Base-by-base conservation (phyloP, 2,113 vertebrate genomes). In the Aplodontia rufa region DNA sequence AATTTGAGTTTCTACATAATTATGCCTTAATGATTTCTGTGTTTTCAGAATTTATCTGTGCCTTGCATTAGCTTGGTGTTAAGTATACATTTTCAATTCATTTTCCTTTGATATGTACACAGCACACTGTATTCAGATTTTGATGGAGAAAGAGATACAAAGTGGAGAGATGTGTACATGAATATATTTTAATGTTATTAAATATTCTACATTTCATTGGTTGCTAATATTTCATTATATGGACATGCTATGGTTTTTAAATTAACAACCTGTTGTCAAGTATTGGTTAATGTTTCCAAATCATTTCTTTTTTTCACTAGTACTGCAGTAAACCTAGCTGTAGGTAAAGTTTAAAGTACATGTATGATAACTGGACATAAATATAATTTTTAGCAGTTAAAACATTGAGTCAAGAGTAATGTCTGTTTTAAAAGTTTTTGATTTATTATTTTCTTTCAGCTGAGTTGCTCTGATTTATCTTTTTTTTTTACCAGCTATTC, bases 221-320 rank as follows among this genome's bases (percentile, higher is more conserved):
- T 37, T 91, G 22, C 28, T 69, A 85, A 30, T 91, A 91, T 91
- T 79, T 6, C 55, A 51, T 87, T 95, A 32, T 62, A 40, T 55
- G 16, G 14, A 32, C 91, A 79, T 49, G 40, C 19, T 9, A 37
- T 78, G 78, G 17, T 87, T 64, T 81, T 47, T 11, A n/a, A 88
- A 94, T 53, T 68, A 76, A 51, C 68, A 87, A 4, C n/a, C n/a
- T 19, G 35, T 87, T 92, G 22, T 86, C 83, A 87, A 35, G 11
- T 93, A 69, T 83, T 94, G 8, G 30, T 76, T 93, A 86, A 90
- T 78, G 8, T 87, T 87, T 71, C 53, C 19, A 90, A 10, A 35
- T 85, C 81, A 78, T 93, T 94, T 89, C 45, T 62, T 83, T 58
- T 74, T 91, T 91, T 80, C 68, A 91, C 91, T 87, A 66, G 35